A percentile compares a stretch with the other conserved stretches of the same genome.
These are phyloP conservation scores for Herpetotheres cachinnans DNA, from an alignment of 2,113 vertebrate genomes.

Conservation along the genomic window DNA sequence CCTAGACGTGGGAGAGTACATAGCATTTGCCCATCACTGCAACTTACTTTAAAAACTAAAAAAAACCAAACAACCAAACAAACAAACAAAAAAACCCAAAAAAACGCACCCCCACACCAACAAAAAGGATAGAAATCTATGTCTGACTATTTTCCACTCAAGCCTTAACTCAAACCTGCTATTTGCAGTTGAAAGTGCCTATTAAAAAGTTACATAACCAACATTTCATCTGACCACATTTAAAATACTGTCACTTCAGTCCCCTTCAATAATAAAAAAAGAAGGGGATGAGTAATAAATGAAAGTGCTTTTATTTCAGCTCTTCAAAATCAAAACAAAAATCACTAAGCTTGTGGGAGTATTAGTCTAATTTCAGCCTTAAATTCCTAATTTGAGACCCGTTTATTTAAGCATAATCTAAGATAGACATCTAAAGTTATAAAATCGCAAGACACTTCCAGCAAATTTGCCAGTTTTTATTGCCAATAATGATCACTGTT, in stretches of 20 bases:
- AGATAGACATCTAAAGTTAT: neutral
- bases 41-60: neutral
- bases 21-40: neutral
- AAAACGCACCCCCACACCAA: neutral
- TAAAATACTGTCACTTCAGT: neutral
- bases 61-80: neutral
- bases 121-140: neutral
- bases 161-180: neutral
- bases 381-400: neutral
- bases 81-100: neutral
- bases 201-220: neutral
- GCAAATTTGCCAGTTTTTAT: slow-evolving; percentile 28
- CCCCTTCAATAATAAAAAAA: neutral
- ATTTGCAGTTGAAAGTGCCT: neutral
- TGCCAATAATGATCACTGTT: neutral
- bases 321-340: slow-evolving; percentile 19
- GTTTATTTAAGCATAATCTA: neutral
- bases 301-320: neutral
- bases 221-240: neutral
- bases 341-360: neutral
- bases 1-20: neutral
- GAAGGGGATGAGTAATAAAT: neutral
- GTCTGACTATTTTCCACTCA: neutral
- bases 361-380: neutral
- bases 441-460: slow-evolving; percentile 19